Evolutionary conservation across 1,140 invertebrate genomes (phyloP), one percentile per base, ranked within the genome.

Genomic region (Dendroctonus valens): DNA sequence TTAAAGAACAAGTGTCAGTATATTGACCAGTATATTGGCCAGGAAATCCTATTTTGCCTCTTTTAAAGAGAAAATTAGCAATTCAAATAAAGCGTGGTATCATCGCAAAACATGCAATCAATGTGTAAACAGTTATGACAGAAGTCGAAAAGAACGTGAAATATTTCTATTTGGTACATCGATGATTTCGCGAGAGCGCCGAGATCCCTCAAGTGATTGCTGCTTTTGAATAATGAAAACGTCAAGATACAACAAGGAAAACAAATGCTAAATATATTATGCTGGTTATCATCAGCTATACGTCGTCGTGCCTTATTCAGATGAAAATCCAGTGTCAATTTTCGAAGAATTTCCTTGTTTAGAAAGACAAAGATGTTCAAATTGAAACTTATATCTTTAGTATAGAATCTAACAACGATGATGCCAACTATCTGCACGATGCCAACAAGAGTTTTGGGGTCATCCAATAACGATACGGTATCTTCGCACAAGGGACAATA

Each of bases 101-200:
- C 67, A 68, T 59, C 48, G 63, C 14, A 58, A 69, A 37, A 59
- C 49, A 12, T 68, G 66, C 39, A 65, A 14, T 26, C 46, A 40
- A 7, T 73, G 67, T 65, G 41, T 9, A 41, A 39, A 61, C 39
- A 51, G 14, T 52, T 57, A 70, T 40, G 59, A 15, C 39, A 59
- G 40, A 4, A 71, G 69, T 69, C 9, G 11, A 5, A 72, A 69
- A 57, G 58, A 55, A 15, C 11, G 46, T n/a, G 14, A 48, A 11
- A 58, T 48, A 51, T 60, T 74, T 66, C 63, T 57, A 6, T 76
- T 74, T 69, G 69, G 46, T 9, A 51, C 61, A 14, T 73, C 73
- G 9, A 74, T 71, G 69, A 61, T 71, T 48, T 76, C 72, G 71
- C 50, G 58, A 8, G 71, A 74, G 55, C 71, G 67, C 15, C 48